Conservation (phyloP, 2,888 invertebrate genomes). For the Ophion slaviceki region DNA sequence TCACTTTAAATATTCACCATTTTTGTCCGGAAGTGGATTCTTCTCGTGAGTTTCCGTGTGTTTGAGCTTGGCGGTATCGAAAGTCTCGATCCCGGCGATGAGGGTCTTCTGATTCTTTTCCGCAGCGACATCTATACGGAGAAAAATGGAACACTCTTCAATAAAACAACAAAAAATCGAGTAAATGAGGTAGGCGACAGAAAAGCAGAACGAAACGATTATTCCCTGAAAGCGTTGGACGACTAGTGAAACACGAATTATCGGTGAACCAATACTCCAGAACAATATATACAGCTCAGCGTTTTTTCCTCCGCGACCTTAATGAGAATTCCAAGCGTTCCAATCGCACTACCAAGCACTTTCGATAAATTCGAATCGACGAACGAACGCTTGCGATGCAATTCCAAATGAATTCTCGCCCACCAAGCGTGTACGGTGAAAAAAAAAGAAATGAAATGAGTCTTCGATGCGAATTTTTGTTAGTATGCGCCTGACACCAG, state of each 20-base stretch:
- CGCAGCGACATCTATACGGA: slow-evolving; percentile 90
- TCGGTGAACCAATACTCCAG: neutral
- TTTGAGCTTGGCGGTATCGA: slow-evolving; percentile 93
- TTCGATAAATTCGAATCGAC: neutral
- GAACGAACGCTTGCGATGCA: neutral
- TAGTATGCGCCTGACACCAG: slow-evolving; percentile 36
- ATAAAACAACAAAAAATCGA: neutral
- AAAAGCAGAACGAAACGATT: neutral
- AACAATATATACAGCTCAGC: neutral
- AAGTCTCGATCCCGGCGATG: slow-evolving; percentile 93
- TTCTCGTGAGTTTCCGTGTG: slow-evolving; percentile 97
- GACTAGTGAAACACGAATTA: neutral
- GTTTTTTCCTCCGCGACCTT: neutral
- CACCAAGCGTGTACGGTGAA: neutral
- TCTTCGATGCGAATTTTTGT: slow-evolving; percentile 20
- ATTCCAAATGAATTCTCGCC: neutral
- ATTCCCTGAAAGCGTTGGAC: neutral
- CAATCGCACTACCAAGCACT: neutral
- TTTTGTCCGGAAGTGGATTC: slow-evolving; percentile 96
- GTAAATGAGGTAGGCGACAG: neutral
- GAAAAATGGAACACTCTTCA: slow-evolving; percentile 46
- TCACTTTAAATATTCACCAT: slow-evolving; percentile 86
- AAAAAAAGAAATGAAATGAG: neutral
- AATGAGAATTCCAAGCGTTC: neutral
- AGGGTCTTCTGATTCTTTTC: slow-evolving; percentile 93